Evolutionary conservation across 2,113 vertebrate species (phyloP).

Genomic region (Choloepus hoffmanni): DNA sequence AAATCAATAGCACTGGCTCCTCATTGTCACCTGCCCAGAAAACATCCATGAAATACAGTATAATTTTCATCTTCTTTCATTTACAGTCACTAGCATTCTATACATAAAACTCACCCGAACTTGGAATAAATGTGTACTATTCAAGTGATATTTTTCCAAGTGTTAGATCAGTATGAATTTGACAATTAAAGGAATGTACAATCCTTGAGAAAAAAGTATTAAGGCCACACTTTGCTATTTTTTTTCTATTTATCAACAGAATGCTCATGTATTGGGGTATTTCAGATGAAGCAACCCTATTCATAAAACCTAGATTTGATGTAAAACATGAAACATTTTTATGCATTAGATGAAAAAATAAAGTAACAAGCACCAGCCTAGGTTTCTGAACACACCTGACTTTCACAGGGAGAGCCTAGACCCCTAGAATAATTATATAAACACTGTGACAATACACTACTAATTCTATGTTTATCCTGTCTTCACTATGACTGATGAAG

Average conservation of each 20-base stretch:
- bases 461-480: neutral
- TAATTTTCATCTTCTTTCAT: neutral
- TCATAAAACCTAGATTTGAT: constrained; percentile 37
- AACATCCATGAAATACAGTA: neutral
- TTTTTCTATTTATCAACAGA: neutral
- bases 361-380: neutral
- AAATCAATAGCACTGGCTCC: constrained; percentile 2
- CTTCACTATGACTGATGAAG: neutral
- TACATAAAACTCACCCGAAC: neutral
- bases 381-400: constrained; percentile 31
- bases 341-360: neutral
- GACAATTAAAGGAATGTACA: neutral
- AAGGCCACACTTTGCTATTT: neutral
- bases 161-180: neutral
- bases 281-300: neutral
- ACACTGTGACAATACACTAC: neutral
- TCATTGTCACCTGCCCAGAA: neutral
- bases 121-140: neutral
- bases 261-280: neutral
- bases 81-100: neutral
- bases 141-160: constrained; percentile 34
- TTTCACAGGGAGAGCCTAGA: neutral
- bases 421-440: neutral
- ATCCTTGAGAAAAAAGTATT: neutral
- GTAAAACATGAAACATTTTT: neutral